A percentile compares a stretch with the other conserved stretches of the same genome.
Conservation (phyloP, 2,797 vertebrate species). For the Esox masquinongy region DNA sequence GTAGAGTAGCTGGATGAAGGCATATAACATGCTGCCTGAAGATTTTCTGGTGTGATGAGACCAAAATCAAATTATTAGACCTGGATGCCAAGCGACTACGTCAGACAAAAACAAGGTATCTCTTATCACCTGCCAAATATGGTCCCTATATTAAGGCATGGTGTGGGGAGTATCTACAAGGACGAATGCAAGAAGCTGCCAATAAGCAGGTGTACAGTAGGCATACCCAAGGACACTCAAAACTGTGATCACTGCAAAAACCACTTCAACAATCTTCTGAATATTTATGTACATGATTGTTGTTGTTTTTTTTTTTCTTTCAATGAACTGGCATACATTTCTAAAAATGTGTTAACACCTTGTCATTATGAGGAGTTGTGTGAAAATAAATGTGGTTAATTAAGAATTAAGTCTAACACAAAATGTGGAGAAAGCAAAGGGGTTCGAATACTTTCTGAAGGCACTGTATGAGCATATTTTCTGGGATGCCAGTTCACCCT, state of each 20-base stretch:
- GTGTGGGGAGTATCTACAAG: too few relatives aligned
- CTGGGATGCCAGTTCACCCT: conserved; percentile 27
- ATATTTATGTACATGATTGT: background rate
- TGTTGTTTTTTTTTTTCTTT: too few relatives aligned
- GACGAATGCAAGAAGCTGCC: too few relatives aligned
- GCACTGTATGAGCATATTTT: conserved; percentile 36
- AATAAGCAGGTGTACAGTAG: too few relatives aligned
- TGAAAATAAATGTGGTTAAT: background rate
- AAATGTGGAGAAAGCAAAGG: background rate
- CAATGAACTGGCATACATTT: too few relatives aligned
- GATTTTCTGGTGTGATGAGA: too few relatives aligned
- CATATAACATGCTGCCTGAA: too few relatives aligned
- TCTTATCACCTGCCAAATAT: background rate
- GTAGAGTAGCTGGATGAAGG: too few relatives aligned
- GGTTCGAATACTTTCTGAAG: background rate
- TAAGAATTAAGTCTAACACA: background rate
- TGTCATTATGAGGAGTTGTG: background rate
- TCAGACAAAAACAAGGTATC: background rate
- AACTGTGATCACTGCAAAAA: background rate
- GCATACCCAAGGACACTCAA: background rate
- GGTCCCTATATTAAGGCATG: conserved; percentile 16
- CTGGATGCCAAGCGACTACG: background rate
- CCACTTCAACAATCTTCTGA: background rate
- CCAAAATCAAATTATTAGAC: too few relatives aligned
- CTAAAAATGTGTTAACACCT: too few relatives aligned